Evolutionary conservation across 2,888 invertebrate genomes (phyloP).

Genomic region (Patella ulyssiponensis): DNA sequence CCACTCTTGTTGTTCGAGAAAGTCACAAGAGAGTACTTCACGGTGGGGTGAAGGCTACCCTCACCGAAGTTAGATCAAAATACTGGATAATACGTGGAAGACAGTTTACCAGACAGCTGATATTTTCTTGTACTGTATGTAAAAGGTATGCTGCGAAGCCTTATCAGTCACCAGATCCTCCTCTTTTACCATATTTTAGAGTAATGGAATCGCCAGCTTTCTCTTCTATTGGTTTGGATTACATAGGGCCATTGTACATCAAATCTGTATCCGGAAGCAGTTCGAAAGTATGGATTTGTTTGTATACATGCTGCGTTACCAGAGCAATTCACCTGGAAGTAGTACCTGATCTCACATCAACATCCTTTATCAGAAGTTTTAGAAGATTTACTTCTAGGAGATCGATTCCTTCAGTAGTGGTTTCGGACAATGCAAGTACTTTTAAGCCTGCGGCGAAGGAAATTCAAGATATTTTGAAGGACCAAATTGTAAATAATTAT

Average conservation of each 20-base stretch:
- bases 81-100: background rate
- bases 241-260: background rate
- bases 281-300: background rate
- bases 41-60: background rate
- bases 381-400: background rate
- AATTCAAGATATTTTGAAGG: background rate
- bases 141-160: background rate
- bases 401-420: background rate
- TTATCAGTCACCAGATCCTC: background rate
- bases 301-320: constrained; percentile 3
- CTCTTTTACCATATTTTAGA: background rate
- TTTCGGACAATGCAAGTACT: background rate
- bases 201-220: background rate
- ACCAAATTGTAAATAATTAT: background rate
- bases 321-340: background rate
- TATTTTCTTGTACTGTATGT: background rate
- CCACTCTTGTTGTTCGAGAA: background rate
- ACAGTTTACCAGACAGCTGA: constrained; percentile 2
- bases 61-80: background rate
- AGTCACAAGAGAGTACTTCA: background rate
- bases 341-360: background rate
- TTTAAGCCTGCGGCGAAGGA: background rate
- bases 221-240: background rate
- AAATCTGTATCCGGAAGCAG: background rate
- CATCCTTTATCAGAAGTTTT: background rate